A percentile compares a stretch with the other conserved stretches of the same genome.
Evolutionary conservation across 2,113 vertebrate species (phyloP).

Genomic region (Neomonachus schauinslandi): DNA sequence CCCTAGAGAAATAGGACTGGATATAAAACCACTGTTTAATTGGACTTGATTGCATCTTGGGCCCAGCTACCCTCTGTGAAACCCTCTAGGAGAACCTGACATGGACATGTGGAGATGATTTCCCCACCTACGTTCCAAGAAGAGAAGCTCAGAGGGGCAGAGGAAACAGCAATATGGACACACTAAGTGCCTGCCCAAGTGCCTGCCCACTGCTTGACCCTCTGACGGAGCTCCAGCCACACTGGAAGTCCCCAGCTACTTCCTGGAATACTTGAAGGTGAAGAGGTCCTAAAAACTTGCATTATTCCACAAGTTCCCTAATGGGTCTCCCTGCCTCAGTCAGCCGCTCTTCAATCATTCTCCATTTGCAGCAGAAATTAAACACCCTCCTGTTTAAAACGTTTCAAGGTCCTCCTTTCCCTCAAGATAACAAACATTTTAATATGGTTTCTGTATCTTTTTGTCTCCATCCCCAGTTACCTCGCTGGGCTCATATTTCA

Average conservation of each 20-base stretch:
- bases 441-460: not conserved
- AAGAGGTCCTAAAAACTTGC: not conserved
- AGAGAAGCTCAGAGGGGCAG: not conserved
- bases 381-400: not conserved
- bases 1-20: not conserved
- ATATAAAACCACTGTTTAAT: not conserved
- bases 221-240: not conserved
- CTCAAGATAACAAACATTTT: not conserved
- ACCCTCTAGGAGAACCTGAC: not conserved
- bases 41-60: not conserved
- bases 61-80: not conserved
- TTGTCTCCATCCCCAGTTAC: not conserved
- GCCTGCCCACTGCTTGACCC: no score
- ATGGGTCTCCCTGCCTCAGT: not conserved
- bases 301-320: not conserved
- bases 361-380: not conserved
- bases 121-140: not conserved
- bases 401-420: not conserved
- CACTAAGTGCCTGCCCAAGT: not conserved
- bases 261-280: not conserved
- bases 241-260: not conserved
- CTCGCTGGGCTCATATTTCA: not conserved
- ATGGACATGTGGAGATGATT: accelerated
- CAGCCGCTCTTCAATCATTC: not conserved
- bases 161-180: not conserved